Percentiles rank a stretch among this genome's conserved stretches.
Conservation (phyloP, 2,113 vertebrate genomes). For the Periophthalmus modestus region DNA sequence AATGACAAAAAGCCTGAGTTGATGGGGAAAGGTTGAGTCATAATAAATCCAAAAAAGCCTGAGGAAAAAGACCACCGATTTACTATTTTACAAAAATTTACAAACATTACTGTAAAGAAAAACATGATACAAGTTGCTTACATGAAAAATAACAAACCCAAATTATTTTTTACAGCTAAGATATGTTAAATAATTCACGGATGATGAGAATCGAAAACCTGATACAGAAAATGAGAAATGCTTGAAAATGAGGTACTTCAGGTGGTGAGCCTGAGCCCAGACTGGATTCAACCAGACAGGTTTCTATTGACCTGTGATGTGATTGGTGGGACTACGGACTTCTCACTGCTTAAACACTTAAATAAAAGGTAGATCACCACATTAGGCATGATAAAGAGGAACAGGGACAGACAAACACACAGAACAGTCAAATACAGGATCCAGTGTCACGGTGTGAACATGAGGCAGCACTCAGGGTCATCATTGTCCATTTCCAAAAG, state of each 20-base stretch:
- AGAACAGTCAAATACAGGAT: conserved; percentile 82
- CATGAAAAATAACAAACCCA: conserved; percentile 70
- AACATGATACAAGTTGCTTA: conserved; percentile 81
- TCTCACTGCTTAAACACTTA: conserved; percentile 80
- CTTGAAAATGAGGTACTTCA: conserved; percentile 97
- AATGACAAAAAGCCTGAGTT: conserved; percentile 91
- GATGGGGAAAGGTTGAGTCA: conserved; percentile 82
- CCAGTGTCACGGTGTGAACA: conserved; percentile 87
- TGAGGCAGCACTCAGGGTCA: conserved; percentile 89
- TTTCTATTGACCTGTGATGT: conserved; percentile 79
- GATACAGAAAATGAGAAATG: conserved; percentile 85
- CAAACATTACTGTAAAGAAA: conserved; percentile 83
- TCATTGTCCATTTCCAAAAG: conserved; percentile 86
- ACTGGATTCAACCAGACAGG: conserved; percentile 76
- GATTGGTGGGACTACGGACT: conserved; percentile 75
- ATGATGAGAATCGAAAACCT: conserved; percentile 86
- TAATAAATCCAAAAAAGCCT: conserved; percentile 86
- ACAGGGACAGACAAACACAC: conserved; percentile 32
- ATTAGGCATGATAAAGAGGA: conserved; percentile 65
- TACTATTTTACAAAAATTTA: conserved; percentile 97
- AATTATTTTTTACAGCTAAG: conserved; percentile 85
- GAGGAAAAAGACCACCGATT: conserved; percentile 91
- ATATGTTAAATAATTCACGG: conserved; percentile 98
- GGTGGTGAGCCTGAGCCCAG: conserved; percentile 93
- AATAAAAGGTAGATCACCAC: conserved; percentile 79